A percentile compares a stretch with the other conserved stretches of the same genome.
Evolutionary conservation across 1,140 invertebrate genomes (phyloP).

Genomic region (honey bee (Apis mellifera)): DNA sequence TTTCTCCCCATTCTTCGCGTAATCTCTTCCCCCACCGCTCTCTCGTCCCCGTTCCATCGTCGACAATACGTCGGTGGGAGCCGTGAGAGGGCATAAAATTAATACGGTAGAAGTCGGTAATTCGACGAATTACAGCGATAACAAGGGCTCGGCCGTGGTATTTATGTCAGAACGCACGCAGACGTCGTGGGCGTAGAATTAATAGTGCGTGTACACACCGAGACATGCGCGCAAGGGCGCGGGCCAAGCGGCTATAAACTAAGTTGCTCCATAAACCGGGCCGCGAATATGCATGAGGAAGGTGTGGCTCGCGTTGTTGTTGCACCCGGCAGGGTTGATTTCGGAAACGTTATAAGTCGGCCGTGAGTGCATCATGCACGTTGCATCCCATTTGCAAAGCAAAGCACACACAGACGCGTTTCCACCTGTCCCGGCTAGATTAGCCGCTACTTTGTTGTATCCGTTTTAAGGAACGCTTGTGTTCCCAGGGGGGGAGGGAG

Average conservation of each 20-base stretch:
- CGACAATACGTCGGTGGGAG: not conserved
- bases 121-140: constrained; percentile 45
- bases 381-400: constrained; percentile 59
- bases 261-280: constrained; percentile 55
- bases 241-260: constrained; percentile 45
- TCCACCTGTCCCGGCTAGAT: constrained; percentile 28
- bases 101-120: constrained; percentile 24
- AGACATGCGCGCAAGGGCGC: constrained; percentile 13
- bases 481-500: too few relatives aligned
- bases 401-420: constrained; percentile 34
- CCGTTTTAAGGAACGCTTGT: constrained; percentile 31
- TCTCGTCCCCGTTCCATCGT: not conserved
- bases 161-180: constrained; percentile 20
- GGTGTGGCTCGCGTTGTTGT: constrained; percentile 56
- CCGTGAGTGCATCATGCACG: constrained; percentile 52
- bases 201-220: constrained; percentile 52
- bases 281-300: constrained; percentile 67
- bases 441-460: constrained; percentile 36
- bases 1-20: too few relatives aligned
- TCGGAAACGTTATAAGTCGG: constrained; percentile 62
- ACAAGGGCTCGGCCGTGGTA: constrained; percentile 20
- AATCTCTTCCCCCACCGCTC: not conserved
- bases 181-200: constrained; percentile 44
- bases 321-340: constrained; percentile 51
- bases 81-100: not conserved